Percentiles rank a stretch among this genome's conserved stretches.
Evolutionary conservation across 1,140 invertebrate species (phyloP).

Genomic region (Mizuhopecten yessoensis): DNA sequence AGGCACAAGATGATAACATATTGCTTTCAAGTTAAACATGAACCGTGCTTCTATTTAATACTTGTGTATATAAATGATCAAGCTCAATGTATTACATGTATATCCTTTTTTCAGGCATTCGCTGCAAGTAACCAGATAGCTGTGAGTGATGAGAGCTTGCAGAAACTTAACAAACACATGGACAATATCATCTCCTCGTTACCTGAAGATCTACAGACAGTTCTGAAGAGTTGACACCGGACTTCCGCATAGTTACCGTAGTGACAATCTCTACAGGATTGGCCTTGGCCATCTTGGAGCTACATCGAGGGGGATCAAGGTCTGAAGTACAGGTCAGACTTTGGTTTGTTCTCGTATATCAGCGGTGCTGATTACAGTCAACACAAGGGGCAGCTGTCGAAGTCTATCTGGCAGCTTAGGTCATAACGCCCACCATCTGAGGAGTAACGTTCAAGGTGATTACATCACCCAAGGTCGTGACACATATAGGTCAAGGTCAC

Average conservation of each 20-base stretch:
- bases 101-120: slow-evolving; percentile 85
- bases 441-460: not conserved
- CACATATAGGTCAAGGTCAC: not conserved
- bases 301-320: not conserved
- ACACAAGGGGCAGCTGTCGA: not conserved
- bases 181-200: slow-evolving; percentile 92
- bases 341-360: not conserved
- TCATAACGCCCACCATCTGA: not conserved
- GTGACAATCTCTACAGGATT: not conserved
- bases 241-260: not conserved
- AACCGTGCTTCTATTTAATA: not conserved
- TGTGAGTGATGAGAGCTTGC: slow-evolving; percentile 88
- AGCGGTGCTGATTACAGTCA: slow-evolving; percentile 1
- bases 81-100: not conserved
- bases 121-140: slow-evolving; percentile 87
- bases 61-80: not conserved
- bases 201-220: slow-evolving; percentile 94
- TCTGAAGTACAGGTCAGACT: not conserved
- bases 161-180: slow-evolving; percentile 90
- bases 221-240: slow-evolving; percentile 85
- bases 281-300: not conserved
- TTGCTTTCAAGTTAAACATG: not conserved
- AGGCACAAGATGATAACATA: not conserved
- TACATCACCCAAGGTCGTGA: not conserved
- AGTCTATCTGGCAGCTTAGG: not conserved